These are phyloP conservation scores for Pseudopleuronectes americanus DNA, from an alignment of 2,797 vertebrate species.

Conservation along the genomic window DNA sequence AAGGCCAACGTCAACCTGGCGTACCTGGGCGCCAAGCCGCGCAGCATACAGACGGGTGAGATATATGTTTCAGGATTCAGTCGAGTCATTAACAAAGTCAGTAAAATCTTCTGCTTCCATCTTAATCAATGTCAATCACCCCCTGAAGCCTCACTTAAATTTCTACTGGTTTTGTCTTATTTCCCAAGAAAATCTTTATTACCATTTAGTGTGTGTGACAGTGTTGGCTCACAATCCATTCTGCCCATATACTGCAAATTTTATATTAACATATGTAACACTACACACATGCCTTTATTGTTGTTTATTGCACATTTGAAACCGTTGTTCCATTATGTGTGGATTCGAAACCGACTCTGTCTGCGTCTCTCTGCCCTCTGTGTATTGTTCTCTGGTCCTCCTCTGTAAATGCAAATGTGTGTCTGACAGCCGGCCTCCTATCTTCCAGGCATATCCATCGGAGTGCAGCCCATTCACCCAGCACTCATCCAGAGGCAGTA, in stretches of 20 bases:
- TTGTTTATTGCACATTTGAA: conserved; percentile 40
- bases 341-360: conserved; percentile 58
- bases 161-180: neutral
- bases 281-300: conserved; percentile 15
- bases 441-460: conserved; percentile 91
- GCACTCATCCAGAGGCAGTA: conserved; percentile 95
- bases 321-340: conserved; percentile 48
- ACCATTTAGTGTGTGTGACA: neutral
- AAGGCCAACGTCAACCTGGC: conserved; percentile 98
- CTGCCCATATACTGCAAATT: neutral
- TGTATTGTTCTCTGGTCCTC: conserved; percentile 78
- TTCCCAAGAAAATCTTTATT: neutral
- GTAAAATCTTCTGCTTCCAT: neutral
- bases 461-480: conserved; percentile 95
- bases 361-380: conserved; percentile 74
- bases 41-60: conserved; percentile 95
- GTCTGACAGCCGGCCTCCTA: conserved; percentile 76
- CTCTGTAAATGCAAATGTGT: conserved; percentile 81
- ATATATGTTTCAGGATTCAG: neutral
- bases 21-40: conserved; percentile 95
- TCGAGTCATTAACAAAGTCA: no score
- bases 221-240: neutral
- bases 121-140: neutral
- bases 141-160: neutral
- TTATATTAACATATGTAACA: neutral